Conservation (phyloP, 2,113 vertebrate species). For the Ranitomeya variabilis region DNA sequence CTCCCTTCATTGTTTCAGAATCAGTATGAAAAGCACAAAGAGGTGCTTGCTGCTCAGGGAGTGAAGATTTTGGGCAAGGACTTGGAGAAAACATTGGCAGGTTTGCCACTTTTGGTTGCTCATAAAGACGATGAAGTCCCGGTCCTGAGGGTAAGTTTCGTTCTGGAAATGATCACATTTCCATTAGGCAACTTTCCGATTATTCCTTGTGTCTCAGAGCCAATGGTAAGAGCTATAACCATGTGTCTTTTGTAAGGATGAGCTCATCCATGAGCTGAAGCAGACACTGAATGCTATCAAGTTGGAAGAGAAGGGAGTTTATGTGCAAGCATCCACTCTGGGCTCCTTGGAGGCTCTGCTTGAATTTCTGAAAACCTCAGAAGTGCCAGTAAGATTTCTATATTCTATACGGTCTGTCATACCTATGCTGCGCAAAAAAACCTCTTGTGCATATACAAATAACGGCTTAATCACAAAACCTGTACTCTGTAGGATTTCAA, state of each 20-base stretch:
- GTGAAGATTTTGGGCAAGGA: slow-evolving; percentile 98
- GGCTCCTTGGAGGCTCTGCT: slow-evolving; percentile 96
- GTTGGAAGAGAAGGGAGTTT: slow-evolving; percentile 97
- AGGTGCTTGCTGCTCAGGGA: slow-evolving; percentile 89
- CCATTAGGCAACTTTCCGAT: neutral
- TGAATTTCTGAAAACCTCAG: slow-evolving; percentile 92
- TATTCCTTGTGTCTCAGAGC: neutral
- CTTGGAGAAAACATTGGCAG: slow-evolving; percentile 92
- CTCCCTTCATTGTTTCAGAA: slow-evolving; percentile 72
- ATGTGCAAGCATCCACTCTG: slow-evolving; percentile 95
- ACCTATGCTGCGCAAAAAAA: neutral
- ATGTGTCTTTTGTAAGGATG: slow-evolving; percentile 78
- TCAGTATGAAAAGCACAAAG: slow-evolving; percentile 97
- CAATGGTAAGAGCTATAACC: neutral
- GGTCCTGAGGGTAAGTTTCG: slow-evolving; percentile 83
- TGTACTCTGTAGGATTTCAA: neutral
- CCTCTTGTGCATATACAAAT: neutral
- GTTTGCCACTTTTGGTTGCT: slow-evolving; percentile 92
- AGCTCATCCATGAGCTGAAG: slow-evolving; percentile 91
- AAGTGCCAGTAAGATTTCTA: slow-evolving; percentile 84
- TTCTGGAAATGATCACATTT: neutral
- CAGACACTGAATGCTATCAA: slow-evolving; percentile 96
- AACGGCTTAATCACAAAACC: neutral
- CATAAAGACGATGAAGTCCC: slow-evolving; percentile 92
- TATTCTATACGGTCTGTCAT: neutral